Evolutionary conservation across 2,888 invertebrate genomes (phyloP).

Genomic region (Eupeodes latifasciatus): DNA sequence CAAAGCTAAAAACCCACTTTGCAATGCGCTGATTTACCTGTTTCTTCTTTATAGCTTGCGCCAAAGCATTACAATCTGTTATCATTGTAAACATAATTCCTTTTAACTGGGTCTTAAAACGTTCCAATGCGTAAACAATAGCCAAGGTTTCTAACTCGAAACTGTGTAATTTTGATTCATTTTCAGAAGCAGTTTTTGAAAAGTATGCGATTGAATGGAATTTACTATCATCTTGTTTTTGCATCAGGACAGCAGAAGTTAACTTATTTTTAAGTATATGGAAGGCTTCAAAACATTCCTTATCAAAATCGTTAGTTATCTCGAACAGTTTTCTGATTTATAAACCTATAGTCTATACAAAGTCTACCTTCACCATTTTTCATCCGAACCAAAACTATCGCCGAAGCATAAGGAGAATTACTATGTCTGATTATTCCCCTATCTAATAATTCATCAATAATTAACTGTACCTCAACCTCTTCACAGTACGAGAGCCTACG

Average conservation of each 20-base stretch:
- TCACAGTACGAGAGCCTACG: conserved; percentile 34
- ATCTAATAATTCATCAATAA: conserved; percentile 60
- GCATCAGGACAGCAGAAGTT: too few species aligned
- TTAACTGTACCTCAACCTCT: conserved; percentile 37
- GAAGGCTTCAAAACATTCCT: conserved; percentile 71
- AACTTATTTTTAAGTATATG: conserved; percentile 41
- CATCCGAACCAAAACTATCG: conserved; percentile 63
- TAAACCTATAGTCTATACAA: too few species aligned
- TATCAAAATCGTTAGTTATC: conserved; percentile 50
- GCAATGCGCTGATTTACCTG: background rate
- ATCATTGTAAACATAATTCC: background rate
- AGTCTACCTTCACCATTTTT: too few species aligned
- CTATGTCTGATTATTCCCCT: too few species aligned
- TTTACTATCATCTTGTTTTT: too few species aligned
- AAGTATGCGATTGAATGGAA: background rate
- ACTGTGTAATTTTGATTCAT: too few species aligned
- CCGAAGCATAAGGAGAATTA: too few species aligned
- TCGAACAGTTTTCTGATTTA: too few species aligned
- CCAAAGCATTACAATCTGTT: background rate
- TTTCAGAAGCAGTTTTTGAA: too few species aligned
- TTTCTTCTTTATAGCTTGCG: background rate
- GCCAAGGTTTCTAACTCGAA: too few species aligned
- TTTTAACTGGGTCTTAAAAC: too few species aligned
- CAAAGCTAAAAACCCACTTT: background rate
- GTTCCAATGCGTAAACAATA: too few species aligned